Conservation (phyloP, 2,113 vertebrate species). For the Cyprinodon variegatus region DNA sequence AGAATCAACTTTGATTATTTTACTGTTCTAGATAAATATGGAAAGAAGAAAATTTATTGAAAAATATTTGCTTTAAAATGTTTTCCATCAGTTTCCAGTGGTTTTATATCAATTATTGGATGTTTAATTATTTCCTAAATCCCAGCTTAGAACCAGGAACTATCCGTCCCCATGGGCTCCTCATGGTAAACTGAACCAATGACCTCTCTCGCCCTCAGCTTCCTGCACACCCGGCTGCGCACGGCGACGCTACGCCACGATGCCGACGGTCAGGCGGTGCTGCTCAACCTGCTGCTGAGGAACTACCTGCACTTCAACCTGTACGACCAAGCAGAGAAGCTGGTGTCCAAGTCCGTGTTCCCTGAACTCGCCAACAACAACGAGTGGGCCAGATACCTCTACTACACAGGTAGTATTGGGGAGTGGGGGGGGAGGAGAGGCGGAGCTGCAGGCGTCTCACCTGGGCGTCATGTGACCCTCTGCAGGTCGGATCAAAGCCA, state of each 20-base stretch:
- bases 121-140: too few species aligned
- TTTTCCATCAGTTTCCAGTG: too few species aligned
- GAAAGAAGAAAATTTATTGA: too few species aligned
- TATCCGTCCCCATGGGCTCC: too few species aligned
- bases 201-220: constrained; percentile 60
- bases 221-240: constrained; percentile 91
- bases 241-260: constrained; percentile 94
- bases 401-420: constrained; percentile 88
- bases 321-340: constrained; percentile 97
- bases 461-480: constrained; percentile 28
- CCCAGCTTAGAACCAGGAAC: too few species aligned
- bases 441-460: fast-evolving
- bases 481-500: constrained; percentile 95
- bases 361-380: constrained; percentile 98
- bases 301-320: constrained; percentile 97
- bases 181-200: too few species aligned
- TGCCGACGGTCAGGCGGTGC: constrained; percentile 91
- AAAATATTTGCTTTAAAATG: too few species aligned
- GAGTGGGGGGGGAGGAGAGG: fast-evolving
- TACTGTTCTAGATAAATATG: not conserved
- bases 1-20: too few species aligned
- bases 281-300: constrained; percentile 94
- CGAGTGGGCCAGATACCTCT: constrained; percentile 98
- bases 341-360: constrained; percentile 96
- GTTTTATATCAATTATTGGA: too few species aligned